These are phyloP conservation scores for Anas acuta DNA, from an alignment of 2,797 vertebrate species.

Conservation along the genomic window DNA sequence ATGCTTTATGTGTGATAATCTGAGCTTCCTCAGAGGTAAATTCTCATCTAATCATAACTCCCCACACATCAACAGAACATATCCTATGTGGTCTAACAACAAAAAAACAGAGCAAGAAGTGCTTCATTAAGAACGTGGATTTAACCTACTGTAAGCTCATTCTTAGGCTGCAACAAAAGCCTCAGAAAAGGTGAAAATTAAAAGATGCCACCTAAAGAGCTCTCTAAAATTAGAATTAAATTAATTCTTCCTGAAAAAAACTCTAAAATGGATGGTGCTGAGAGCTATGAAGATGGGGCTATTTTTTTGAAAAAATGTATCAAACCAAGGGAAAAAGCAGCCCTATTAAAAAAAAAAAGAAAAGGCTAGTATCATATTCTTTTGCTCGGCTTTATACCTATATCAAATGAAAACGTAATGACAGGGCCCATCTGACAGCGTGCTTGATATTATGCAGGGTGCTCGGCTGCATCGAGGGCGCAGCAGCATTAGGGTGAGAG, in stretches of 20 bases:
- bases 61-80: conserved; percentile 73
- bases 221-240: conserved; percentile 56
- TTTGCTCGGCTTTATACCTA: background rate
- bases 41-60: conserved; percentile 76
- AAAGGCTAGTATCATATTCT: background rate
- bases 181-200: conserved; percentile 65
- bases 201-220: conserved; percentile 58
- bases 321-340: background rate
- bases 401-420: background rate
- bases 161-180: conserved; percentile 64
- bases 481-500: rapidly evolving
- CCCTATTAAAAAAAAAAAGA: background rate
- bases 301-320: background rate
- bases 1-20: conserved; percentile 72
- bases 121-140: conserved; percentile 68
- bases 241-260: background rate
- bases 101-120: conserved; percentile 53
- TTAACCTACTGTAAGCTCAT: conserved; percentile 59
- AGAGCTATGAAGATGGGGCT: background rate
- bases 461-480: background rate
- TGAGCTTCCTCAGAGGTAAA: conserved; percentile 75
- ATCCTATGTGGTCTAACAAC: conserved; percentile 73
- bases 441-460: rapidly evolving
- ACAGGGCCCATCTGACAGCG: background rate
- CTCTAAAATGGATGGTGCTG: background rate